Conservation (phyloP, 2,113 vertebrate genomes). For the Rousettus leschenaultii region DNA sequence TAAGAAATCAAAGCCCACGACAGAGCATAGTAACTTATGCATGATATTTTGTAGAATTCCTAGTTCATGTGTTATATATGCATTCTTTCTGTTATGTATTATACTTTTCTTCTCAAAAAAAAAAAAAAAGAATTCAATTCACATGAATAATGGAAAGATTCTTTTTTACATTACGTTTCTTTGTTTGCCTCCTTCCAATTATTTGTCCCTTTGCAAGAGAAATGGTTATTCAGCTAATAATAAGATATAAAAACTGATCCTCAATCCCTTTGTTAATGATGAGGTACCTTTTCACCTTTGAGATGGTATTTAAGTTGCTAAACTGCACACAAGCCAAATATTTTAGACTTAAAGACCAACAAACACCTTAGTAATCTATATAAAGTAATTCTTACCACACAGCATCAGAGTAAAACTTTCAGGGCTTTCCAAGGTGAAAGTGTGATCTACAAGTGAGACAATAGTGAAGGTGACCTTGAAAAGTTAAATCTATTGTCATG, state of each 20-base stretch:
- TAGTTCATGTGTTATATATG: background rate
- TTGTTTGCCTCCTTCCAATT: background rate
- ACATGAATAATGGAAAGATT: background rate
- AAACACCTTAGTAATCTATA: background rate
- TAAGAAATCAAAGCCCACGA: background rate
- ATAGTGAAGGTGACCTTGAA: background rate
- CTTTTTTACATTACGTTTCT: conserved; percentile 7
- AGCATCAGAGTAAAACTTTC: background rate
- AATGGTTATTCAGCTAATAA: background rate
- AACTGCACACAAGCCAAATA: background rate
- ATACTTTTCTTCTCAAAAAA: background rate
- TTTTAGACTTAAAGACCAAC: background rate
- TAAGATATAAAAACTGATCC: background rate
- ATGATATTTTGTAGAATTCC: background rate
- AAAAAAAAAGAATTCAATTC: background rate
- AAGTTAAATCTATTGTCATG: background rate
- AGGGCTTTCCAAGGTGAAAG: background rate
- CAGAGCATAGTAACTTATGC: background rate
- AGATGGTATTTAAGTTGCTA: background rate
- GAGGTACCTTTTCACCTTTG: background rate
- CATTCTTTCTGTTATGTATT: background rate
- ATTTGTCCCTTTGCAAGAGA: background rate
- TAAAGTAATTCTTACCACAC: background rate
- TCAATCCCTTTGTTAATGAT: background rate
- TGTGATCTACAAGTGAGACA: background rate